Evolutionary conservation across 2,888 invertebrate species (phyloP), one percentile per base, ranked within the genome.

Genomic region (Aphodius granarius): DNA sequence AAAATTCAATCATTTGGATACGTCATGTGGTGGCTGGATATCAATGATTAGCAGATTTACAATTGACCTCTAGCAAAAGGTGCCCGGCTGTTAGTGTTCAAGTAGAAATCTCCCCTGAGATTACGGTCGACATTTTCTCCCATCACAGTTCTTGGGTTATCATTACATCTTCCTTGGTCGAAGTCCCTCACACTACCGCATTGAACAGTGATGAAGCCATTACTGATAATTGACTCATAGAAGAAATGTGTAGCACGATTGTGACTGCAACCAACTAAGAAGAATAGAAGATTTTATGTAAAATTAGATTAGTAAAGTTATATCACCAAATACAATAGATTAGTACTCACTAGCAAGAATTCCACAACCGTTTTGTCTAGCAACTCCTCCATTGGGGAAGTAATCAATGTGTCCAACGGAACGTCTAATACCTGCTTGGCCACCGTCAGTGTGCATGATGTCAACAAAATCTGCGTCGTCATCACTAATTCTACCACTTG

Each of bases 381-480:
- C 88, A 23, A 6, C 23, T 0, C 93, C 94, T 9, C 90, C 89
- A 82, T 94, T 93, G 0, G 93, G 93, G 85, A 91, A 94, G 83
- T 92, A 94, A 83, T 94, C 94, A 0, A 87, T 91, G 82, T 92
- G 90, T 0, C 93, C 94, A 20, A 92, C 88, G 15, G 92, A 88
- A 62, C 83, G 80, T 16, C 83, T 80, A 80, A 91, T 91, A 0
- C 93, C 93, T 62, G 90, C 87, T 62, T 90, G 87, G 0, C 92
- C 93, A 0, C 89, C 90, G 79, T 91, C 91, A 0, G 92, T 92
- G 81, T 94, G 94, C 73, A 94, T 91, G 0, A 93, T 89, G 83
- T 94, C 93, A 2, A 92, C 94, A 81, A 92, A 94, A 18, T 87
- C 85, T 0, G 93, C 94, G 83, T 94, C 94, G 2, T 87, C 89